A percentile compares a stretch with the other conserved stretches of the same genome.
phyloP scores from a whole-genome alignment of 1,140 invertebrate species.

The Pemphigus obesinymphae region DNA sequence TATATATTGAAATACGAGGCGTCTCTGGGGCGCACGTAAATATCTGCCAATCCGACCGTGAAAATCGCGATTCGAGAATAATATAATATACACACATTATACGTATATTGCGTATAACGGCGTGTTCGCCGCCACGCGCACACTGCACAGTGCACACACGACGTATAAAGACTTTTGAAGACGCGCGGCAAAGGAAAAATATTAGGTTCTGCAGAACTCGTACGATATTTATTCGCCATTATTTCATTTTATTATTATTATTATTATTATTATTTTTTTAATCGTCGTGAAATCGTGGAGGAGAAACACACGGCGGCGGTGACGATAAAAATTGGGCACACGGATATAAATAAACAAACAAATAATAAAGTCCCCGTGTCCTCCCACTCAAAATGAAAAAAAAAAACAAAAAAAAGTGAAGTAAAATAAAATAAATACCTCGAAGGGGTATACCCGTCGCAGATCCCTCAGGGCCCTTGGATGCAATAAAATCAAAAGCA shows the following conservation, averaged over 20 bases:
- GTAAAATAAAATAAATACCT: background rate
- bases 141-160: too few relatives aligned
- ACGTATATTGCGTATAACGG: too few relatives aligned
- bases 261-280: too few relatives aligned
- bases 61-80: background rate
- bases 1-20: conserved; percentile 24
- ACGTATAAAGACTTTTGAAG: background rate
- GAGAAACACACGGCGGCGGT: background rate
- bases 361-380: conserved; percentile 11
- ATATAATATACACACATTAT: too few relatives aligned
- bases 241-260: conserved; percentile 38
- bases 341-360: conserved; percentile 9
- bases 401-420: background rate
- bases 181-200: background rate
- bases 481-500: conserved; percentile 24
- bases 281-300: background rate
- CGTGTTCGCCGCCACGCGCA: background rate
- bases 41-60: conserved; percentile 16
- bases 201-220: background rate
- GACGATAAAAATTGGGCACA: background rate
- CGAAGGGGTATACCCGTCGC: background rate
- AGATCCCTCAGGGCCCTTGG: background rate
- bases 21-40: background rate
- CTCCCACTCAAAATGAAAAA: too few relatives aligned
- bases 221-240: conserved; percentile 1